Percentiles rank a stretch among this genome's conserved stretches.
Evolutionary conservation across 2,888 invertebrate species (phyloP).

Genomic region (Stramonita haemastoma): DNA sequence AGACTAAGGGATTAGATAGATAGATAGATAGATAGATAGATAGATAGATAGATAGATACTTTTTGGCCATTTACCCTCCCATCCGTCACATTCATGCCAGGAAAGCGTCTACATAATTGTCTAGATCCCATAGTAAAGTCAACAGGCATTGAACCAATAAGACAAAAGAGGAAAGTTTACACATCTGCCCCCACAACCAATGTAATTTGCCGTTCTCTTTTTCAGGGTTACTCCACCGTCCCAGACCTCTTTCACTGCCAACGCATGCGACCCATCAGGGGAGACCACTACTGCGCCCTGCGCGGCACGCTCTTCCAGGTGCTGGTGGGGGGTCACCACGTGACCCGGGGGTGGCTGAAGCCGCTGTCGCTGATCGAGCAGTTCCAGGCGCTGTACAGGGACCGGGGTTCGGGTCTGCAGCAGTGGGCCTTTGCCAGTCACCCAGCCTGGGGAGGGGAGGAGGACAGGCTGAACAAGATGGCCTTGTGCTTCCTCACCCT

Average conservation of each 20-base stretch:
- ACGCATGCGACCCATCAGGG: constrained; percentile 75
- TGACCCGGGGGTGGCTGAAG: constrained; percentile 57
- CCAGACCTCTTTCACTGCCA: constrained; percentile 64
- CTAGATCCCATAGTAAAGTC: no score
- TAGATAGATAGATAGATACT: no score
- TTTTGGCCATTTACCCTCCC: no score
- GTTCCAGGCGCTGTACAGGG: constrained; percentile 54
- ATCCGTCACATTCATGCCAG: no score
- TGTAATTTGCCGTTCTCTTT: not conserved
- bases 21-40: no score
- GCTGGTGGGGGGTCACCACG: constrained; percentile 61
- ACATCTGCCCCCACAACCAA: not conserved
- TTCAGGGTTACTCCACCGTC: constrained; percentile 77
- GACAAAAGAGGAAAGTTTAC: not conserved
- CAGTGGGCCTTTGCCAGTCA: constrained; percentile 77
- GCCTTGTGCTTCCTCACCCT: constrained; percentile 60
- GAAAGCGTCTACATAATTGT: no score
- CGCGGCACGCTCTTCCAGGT: constrained; percentile 77
- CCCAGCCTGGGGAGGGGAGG: constrained; percentile 55
- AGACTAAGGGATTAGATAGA: no score
- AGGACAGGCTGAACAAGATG: constrained; percentile 57
- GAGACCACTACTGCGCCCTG: constrained; percentile 79
- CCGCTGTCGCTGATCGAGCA: constrained; percentile 57
- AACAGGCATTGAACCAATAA: no score
- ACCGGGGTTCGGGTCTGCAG: constrained; percentile 61